Base-by-base conservation (phyloP, 2,113 vertebrate species). In the Callipepla californica region DNA sequence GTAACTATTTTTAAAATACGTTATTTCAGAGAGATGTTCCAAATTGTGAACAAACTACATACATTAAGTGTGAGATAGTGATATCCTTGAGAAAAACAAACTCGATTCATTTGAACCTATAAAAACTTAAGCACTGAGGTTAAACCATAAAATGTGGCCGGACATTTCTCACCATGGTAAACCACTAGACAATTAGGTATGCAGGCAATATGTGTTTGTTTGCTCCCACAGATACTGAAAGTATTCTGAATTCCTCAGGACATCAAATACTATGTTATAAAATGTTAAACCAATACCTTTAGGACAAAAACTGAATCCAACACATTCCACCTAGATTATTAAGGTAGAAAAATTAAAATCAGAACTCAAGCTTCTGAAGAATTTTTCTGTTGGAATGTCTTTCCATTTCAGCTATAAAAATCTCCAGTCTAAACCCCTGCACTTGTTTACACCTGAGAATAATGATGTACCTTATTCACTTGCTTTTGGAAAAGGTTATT, bases 371-470 rank as follows among this genome's bases (percentile, higher is more conserved):
- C 23, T 88, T 85, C 59, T 65, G 42, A 73, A 73, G 10, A 55
- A 44, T 58, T 28, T 69, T 86, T 94, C 91, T 68, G 3, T 85
- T 36, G 55, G 59, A 85, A 87, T 3, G 5, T 85, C 55, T 92
- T 97, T 95, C 91, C 75, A 77, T 67, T 94, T 76, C 74, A 82
- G 25, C 91, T 97, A 96, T 95, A 95, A 96, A 97, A 97, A 87
- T 6, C 14, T 82, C 79, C 84, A 91, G 20, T 87, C 95, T 80
- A 95, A 97, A 94, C 58, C n/a, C 40, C 47, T 88, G 66, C 80
- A 90, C 91, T 96, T 95, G 93, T 92, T 97, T 97, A 95, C 95
- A 96, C 93, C 88, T 92, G 87, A 95, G 82, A 87, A 94, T 92
- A 93, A 96, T 88, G 83, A 86, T 76, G 81, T 73, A 74, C 77